These are phyloP conservation scores for Chaenodraco wilsoni DNA, from an alignment of 2,797 vertebrate genomes.

Conservation along the genomic window DNA sequence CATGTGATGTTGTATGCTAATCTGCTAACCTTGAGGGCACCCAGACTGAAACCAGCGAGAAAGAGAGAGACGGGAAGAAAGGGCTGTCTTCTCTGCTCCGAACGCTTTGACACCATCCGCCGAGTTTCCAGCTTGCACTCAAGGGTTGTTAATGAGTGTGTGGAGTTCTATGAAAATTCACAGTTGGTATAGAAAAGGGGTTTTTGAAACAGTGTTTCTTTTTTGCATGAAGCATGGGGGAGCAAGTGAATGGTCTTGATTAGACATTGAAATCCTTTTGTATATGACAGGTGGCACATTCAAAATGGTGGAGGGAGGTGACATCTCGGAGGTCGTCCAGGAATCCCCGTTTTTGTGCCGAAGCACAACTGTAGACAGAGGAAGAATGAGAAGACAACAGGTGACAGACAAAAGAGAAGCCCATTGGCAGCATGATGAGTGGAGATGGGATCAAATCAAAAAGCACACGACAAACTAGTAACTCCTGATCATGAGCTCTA, in stretches of 20 bases:
- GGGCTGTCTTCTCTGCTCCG: conserved; percentile 43
- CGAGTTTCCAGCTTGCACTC: conserved; percentile 57
- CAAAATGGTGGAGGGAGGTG: conserved; percentile 72
- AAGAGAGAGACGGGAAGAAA: conserved; percentile 27
- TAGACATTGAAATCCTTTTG: conserved; percentile 74
- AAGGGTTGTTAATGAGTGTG: conserved; percentile 60
- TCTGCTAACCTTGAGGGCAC: conserved; percentile 64
- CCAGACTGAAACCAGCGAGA: conserved; percentile 33
- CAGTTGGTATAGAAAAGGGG: conserved; percentile 47
- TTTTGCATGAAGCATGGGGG: conserved; percentile 30
- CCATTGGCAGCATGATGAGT: neutral
- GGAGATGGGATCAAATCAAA: conserved; percentile 14
- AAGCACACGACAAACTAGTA: neutral
- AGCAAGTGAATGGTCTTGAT: conserved; percentile 74
- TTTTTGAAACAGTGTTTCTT: conserved; percentile 34
- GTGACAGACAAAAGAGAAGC: conserved; percentile 65
- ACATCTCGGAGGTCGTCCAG: conserved; percentile 71
- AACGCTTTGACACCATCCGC: conserved; percentile 54
- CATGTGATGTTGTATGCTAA: conserved; percentile 71
- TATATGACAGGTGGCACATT: conserved; percentile 78
- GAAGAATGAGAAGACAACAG: conserved; percentile 57
- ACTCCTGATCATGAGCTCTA: neutral
- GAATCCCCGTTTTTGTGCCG: conserved; percentile 55
- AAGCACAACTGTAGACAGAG: conserved; percentile 62
- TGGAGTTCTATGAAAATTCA: conserved; percentile 46